Evolutionary conservation across 2,888 invertebrate genomes (phyloP), one percentile per base, ranked within the genome.

Genomic region (Eulithis testata): DNA sequence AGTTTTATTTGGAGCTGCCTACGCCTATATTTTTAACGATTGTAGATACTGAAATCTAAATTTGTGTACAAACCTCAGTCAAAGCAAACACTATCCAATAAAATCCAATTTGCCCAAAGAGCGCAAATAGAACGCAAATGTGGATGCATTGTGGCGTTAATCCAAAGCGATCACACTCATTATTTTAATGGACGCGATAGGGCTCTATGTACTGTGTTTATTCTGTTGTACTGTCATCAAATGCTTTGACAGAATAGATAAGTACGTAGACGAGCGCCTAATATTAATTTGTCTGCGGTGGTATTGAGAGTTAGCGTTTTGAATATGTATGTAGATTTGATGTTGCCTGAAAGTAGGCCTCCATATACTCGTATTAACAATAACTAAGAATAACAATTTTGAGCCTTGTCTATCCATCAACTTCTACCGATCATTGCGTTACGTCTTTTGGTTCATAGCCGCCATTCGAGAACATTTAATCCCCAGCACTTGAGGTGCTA

Each of bases 71-170:
- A 49, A 49, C 52, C 12, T 7, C 37, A 53, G 14, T 53, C 53
- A 53, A 53, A 53, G 37, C 53, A 53, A 53, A 53, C 37, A 44
- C 43, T 21, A 60, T 44, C 45, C 12, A 43, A 40, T 11, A 44
- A 27, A 21, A 60, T 44, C 45, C 12, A 43, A 40, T 11, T 50
- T 43, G 54, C 21, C 27, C 63, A 57, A 27, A 50, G 58, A 50
- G 56, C 56, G n/a, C 57, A 44, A 61, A 61, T 21, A 56, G 4
- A 44, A 14, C 27, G 43, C 61, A 45, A 57, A 53, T 60, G 49
- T 52, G 51, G 53, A 61, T 36, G 51, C 55, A 65, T 56, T 65
- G 64, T 65, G 54, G 60, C 43, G 54, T 62, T 65, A 61, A 58
- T 54, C 58, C 57, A 21, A 53, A 57, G 52, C 60, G 63, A 52